Evolutionary conservation across 1,140 invertebrate genomes (phyloP), one percentile per base, ranked within the genome.

Genomic region (Drosophila sproati): DNA sequence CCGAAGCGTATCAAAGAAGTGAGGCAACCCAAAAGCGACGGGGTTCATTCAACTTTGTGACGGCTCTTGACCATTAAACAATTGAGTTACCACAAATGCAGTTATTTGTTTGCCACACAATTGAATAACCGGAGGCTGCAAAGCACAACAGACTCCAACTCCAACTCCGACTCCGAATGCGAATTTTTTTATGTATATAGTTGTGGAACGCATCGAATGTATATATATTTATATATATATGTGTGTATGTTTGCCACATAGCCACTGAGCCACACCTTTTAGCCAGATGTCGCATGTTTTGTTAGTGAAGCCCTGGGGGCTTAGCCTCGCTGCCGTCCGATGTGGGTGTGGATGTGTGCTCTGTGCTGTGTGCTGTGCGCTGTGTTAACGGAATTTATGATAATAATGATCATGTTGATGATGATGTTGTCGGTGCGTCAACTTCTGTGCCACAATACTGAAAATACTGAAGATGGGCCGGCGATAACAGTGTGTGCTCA

Each of bases 321-420:
- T 72, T 45, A 67, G 45, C 70, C 66, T 73, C 34, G 54, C 39
- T 29, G 47, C 37, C 32, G 34, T 47, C 48, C 47, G 28, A 37
- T 67, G 70, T 73, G 70, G 63, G 70, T 73, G 71, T 43, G 39
- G 20, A 20, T 43, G 3, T 37, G 35, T 28, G 48, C 20, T 20
- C 1, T 20, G 20, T 20, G 20, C 20, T 52, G 31, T 52, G 50
- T 52, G 31, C 20, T 20, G 20, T 20, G 20, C 1, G 20, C 20
- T 52, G 31, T 73, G 64, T 73, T 68, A 50, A 61, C 48, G 64
- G 71, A 61, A 73, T 73, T 73, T 73, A 73, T 68, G 48, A 68
- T 73, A 37, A 68, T 73, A 12, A 59, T 70, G 56, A 55, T 41
- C 8, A 39, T 56, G 10, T n/a, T 54, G 45, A 32, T 50, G 10